These are phyloP conservation scores for Podargus strigoides DNA, from an alignment of 2,797 vertebrate species.

Conservation along the genomic window DNA sequence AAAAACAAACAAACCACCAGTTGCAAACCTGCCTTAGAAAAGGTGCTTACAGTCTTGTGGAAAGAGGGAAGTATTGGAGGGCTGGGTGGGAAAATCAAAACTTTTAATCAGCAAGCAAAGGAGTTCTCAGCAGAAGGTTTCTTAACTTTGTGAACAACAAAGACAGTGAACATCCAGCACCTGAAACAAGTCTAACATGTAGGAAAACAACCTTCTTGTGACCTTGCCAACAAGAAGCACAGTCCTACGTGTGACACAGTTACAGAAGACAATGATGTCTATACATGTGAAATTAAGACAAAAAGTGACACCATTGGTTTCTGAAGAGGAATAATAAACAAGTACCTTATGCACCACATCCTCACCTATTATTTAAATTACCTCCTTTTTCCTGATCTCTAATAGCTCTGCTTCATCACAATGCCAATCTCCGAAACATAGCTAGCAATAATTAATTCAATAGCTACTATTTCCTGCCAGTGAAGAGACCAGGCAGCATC, in stretches of 20 bases:
- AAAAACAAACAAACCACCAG: too few relatives aligned
- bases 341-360: fast-evolving
- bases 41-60: neutral
- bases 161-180: neutral
- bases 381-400: neutral
- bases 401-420: neutral
- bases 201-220: fast-evolving
- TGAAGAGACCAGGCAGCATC: neutral
- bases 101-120: fast-evolving
- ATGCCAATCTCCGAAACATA: neutral
- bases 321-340: neutral
- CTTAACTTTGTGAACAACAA: neutral
- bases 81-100: neutral
- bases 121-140: neutral
- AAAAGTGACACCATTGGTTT: neutral
- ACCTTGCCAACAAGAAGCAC: neutral
- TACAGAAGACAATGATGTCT: neutral
- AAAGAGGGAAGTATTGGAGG: neutral
- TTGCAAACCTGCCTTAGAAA: neutral
- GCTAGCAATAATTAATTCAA: neutral
- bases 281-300: fast-evolving
- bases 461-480: neutral
- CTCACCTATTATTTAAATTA: neutral
- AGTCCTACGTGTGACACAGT: neutral
- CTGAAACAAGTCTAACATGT: fast-evolving